Base-by-base conservation (phyloP, 2,113 vertebrate species). In the Oryzias javanicus region DNA sequence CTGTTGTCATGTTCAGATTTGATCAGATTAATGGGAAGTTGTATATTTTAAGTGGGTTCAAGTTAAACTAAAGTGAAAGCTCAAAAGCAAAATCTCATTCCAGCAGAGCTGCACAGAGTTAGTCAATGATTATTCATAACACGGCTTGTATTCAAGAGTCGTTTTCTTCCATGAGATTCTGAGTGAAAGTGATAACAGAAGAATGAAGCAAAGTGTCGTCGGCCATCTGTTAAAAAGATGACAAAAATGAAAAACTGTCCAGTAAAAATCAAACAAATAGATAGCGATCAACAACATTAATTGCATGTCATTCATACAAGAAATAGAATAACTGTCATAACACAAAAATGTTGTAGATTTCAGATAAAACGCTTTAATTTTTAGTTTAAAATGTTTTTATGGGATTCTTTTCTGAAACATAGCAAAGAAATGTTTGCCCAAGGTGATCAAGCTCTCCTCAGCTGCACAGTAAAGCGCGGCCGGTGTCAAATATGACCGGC, bases 391-490 rank as follows among this genome's bases (percentile, higher is more conserved):
- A 56, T 53, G 40, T 49, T 52, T 76, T 7, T 49, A 14, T 20
- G 16, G 52, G 68, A 51, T 0, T 47, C 17, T 72, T 27, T 27
- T 27, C 25, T 64, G 60, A 48, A 56, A 42, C 58, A 64, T 7
- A 20, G 55, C 3, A 1, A 10, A 44, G 3, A 1, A 16, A 45
- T 64, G 56, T 81, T 78, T 66, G 63, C 55, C 76, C 42, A 63
- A 78, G 54, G 69, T 72, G 78, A 78, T 82, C 48, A 60, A 64
- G 49, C 17, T 67, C 79, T 67, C 70, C 55, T 61, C 50, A 55
- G 64, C 64, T 45, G 50, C 60, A 56, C 49, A 4, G 40, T 66
- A 53, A 75, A 75, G 78, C 47, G 64, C 49, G 8, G 16, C 71
- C 55, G 12, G 57, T 54, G 58, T 66, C 64, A 68, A 65, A 76